Evolutionary conservation across 1,140 invertebrate genomes (phyloP).

Genomic region (Aethina tumida): DNA sequence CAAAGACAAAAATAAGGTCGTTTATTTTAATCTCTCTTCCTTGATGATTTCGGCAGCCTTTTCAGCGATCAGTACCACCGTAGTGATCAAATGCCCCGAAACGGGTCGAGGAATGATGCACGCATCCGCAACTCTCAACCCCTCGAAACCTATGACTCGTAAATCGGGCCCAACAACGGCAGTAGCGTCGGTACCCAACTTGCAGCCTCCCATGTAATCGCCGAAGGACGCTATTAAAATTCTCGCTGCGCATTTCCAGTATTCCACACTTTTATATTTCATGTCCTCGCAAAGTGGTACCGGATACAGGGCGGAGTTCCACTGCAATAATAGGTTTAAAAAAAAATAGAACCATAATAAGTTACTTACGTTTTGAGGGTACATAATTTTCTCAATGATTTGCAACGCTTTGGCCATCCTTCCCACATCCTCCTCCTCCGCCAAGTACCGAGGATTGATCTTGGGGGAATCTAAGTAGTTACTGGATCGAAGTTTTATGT

Average conservation of each 20-base stretch:
- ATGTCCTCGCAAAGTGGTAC: slow-evolving; percentile 16
- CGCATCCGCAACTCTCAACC: slow-evolving; percentile 63
- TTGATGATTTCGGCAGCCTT: slow-evolving; percentile 73
- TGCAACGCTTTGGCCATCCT: slow-evolving; percentile 12
- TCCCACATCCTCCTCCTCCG: slow-evolving; percentile 41
- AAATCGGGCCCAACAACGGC: slow-evolving; percentile 65
- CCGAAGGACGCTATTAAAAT: slow-evolving; percentile 47
- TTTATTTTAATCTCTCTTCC: too few relatives aligned
- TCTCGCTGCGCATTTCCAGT: slow-evolving; percentile 41
- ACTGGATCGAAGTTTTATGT: slow-evolving; percentile 49
- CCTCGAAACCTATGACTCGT: slow-evolving; percentile 48
- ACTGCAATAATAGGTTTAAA: neutral
- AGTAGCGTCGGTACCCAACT: slow-evolving; percentile 62
- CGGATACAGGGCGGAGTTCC: slow-evolving; percentile 4
- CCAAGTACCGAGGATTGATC: slow-evolving; percentile 51
- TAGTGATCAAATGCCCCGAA: slow-evolving; percentile 60
- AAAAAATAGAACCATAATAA: neutral
- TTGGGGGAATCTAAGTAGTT: slow-evolving; percentile 62
- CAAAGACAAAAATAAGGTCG: too few relatives aligned
- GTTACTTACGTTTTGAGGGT: slow-evolving; percentile 7
- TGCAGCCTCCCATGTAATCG: slow-evolving; percentile 56
- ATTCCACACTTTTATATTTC: slow-evolving; percentile 15
- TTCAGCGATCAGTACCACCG: slow-evolving; percentile 75
- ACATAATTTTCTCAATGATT: slow-evolving; percentile 6
- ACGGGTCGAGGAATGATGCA: slow-evolving; percentile 63